phyloP scores from a whole-genome alignment of 1,140 invertebrate genomes.

The Metaphire vulgaris region DNA sequence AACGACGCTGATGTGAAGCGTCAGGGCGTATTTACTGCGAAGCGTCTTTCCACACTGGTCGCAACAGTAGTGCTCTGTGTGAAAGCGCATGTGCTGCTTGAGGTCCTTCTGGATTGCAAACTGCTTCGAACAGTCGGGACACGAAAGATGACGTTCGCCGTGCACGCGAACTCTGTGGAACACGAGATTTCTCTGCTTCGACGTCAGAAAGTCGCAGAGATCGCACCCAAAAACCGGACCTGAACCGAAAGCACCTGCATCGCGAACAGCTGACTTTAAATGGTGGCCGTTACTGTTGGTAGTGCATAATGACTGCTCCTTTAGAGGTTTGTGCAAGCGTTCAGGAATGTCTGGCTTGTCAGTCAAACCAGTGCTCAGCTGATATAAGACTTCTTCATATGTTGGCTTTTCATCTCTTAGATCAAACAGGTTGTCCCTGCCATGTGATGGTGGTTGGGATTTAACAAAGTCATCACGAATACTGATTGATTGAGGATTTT shows the following conservation, averaged over 20 bases:
- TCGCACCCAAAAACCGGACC: neutral
- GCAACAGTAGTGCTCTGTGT: constrained; percentile 28
- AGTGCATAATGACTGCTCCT: neutral
- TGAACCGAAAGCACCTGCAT: neutral
- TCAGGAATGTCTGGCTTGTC: neutral
- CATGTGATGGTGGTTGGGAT: too few relatives aligned
- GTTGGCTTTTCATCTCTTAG: neutral
- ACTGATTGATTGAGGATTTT: neutral
- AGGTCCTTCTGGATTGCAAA: constrained; percentile 26
- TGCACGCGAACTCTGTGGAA: constrained; percentile 11
- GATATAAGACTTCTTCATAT: neutral
- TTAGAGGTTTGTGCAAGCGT: too few relatives aligned
- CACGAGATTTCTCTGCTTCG: neutral
- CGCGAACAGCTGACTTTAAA: neutral
- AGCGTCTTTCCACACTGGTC: constrained; percentile 40
- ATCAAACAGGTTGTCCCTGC: neutral
- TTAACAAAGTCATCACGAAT: too few relatives aligned
- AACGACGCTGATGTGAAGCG: constrained; percentile 40
- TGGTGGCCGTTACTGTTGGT: neutral
- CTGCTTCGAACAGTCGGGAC: constrained; percentile 4
- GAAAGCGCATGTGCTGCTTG: constrained; percentile 14
- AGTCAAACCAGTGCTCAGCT: neutral
- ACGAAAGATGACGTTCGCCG: constrained; percentile 7
- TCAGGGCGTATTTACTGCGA: constrained; percentile 41
- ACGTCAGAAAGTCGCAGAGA: constrained; percentile 9